Evolutionary conservation across 1,140 invertebrate species (phyloP), one percentile per base, ranked within the genome.

Genomic region (Amyelois transitella): DNA sequence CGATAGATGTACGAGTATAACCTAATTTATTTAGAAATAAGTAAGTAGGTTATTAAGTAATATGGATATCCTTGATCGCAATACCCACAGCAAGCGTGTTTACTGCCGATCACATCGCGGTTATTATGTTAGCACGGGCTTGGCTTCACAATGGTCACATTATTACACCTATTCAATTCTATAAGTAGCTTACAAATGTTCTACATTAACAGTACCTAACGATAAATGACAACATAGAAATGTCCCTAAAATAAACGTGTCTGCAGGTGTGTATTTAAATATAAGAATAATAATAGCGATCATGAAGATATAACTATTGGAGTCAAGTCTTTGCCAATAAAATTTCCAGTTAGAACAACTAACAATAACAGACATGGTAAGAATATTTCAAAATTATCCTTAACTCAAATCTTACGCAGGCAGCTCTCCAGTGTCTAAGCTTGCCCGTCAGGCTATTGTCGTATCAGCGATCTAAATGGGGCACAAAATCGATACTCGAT

Each of bases 381-480:
- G 47, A 47, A 28, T 57, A 62, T 53, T 50, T 44, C 38, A 61
- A 60, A 53, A 60, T 62, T 57, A 69, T 63, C 63, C 66, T 77
- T 69, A 64, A 69, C 70, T 71, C 54, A 72, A 71, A 66, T 66
- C 60, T 53, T 65, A 65, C 59, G 52, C 65, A 64, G 60, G 53
- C 53, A 58, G 64, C 66, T 62, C 71, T 61, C 32, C 32, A 38
- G 32, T 38, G 7, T 28, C 65, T 62, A 75, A 64, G 60, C 66
- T 59, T 80, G 76, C 77, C 77, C 65, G 62, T 79, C 74, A 79
- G 66, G 53, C 70, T 52, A 70, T 66, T 73, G 70, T 66, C 65
- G 66, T 81, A 78, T 79, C 76, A 50, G 48, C 61, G 55, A 85
- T 82, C 76, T 79, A 85, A 85, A 85, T 81, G 64, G 77, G 71